Conservation (phyloP, 2,888 invertebrate species). For the Eustalomyia histrio region DNA sequence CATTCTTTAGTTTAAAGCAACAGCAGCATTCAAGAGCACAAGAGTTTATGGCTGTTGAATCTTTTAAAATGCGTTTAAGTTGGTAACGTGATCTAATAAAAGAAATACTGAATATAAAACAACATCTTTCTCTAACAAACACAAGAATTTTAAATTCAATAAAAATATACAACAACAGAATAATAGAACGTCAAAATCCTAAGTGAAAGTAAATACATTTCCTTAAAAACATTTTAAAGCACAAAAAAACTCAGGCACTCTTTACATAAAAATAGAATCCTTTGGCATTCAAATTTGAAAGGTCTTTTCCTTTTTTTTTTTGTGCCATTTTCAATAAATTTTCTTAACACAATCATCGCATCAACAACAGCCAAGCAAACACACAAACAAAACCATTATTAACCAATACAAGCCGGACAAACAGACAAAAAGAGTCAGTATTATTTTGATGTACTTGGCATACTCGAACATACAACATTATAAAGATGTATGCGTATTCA, state of each 20-base stretch:
- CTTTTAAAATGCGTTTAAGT: conserved; percentile 47
- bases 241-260: not conserved
- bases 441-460: not conserved
- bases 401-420: conserved; percentile 23
- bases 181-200: conserved; percentile 29
- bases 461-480: too few relatives aligned
- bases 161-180: not conserved
- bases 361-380: conserved; percentile 20
- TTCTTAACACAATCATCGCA: conserved; percentile 58
- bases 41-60: conserved; percentile 39
- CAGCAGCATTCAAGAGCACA: not conserved
- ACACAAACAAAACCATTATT: conserved; percentile 22
- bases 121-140: not conserved
- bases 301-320: conserved; percentile 36
- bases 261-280: conserved; percentile 52
- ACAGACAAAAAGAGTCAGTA: conserved; percentile 23
- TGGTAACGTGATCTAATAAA: conserved; percentile 57
- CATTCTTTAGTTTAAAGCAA: not conserved
- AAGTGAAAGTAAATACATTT: conserved; percentile 57
- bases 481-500: not conserved
- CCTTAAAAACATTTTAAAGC: not conserved
- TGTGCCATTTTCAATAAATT: conserved; percentile 50
- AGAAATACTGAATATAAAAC: conserved; percentile 7
- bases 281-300: conserved; percentile 49
- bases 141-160: conserved; percentile 30